A percentile compares a stretch with the other conserved stretches of the same genome.
Evolutionary conservation across 2,888 invertebrate genomes (phyloP).

Genomic region (Parasteatoda lunata): DNA sequence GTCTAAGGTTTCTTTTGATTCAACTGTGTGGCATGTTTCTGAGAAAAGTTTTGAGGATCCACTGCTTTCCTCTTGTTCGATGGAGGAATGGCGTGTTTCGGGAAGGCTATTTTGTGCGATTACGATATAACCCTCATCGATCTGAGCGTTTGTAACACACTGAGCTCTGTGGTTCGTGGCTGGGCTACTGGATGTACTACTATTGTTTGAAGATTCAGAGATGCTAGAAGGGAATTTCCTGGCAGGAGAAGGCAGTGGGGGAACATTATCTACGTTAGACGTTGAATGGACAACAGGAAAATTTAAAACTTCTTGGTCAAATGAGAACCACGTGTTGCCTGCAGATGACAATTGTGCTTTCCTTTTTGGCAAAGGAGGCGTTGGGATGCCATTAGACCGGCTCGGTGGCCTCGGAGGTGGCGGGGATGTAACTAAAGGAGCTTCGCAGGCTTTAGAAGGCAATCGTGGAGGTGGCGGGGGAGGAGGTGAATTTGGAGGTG

Average conservation of each 20-base stretch:
- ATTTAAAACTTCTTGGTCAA: conserved; percentile 46
- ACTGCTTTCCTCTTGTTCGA: conserved; percentile 14
- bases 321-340: conserved; percentile 51
- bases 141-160: neutral
- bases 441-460: conserved; percentile 28
- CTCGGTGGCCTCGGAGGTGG: conserved; percentile 46
- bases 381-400: conserved; percentile 31
- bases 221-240: conserved; percentile 45
- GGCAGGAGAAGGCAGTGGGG: conserved; percentile 56
- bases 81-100: conserved; percentile 28
- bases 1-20: neutral
- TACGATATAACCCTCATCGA: neutral
- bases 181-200: conserved; percentile 40
- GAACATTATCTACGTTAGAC: conserved; percentile 3
- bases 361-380: conserved; percentile 42
- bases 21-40: neutral
- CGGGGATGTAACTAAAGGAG: conserved; percentile 16
- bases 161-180: conserved; percentile 4
- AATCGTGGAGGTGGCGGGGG: conserved; percentile 64
- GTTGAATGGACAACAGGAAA: neutral
- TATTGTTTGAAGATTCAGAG: conserved; percentile 6
- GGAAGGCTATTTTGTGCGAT: neutral
- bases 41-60: neutral
- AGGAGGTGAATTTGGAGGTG: conserved; percentile 55
- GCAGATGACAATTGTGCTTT: conserved; percentile 18